phyloP scores from a whole-genome alignment of 2,113 vertebrate genomes.

The Dunckerocampus dactyliophorus region DNA sequence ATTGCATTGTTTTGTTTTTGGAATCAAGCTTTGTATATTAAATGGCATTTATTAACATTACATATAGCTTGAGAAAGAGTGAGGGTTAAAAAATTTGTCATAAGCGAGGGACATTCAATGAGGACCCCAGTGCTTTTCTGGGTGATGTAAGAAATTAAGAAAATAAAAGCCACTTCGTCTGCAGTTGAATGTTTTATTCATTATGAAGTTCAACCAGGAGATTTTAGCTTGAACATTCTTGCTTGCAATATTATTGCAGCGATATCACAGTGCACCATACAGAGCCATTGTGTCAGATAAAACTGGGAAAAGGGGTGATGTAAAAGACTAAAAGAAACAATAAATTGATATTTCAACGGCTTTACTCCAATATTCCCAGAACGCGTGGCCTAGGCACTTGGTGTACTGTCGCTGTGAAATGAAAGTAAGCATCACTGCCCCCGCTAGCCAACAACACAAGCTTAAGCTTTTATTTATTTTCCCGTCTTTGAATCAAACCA shows the following conservation, averaged over 20 bases:
- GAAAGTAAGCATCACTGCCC: constrained; percentile 27
- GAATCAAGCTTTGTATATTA: constrained; percentile 53
- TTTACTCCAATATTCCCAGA: constrained; percentile 54
- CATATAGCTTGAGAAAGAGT: constrained; percentile 64
- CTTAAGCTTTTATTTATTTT: constrained; percentile 36
- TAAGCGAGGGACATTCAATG: background rate
- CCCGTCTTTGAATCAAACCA: constrained; percentile 37
- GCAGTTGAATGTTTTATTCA: constrained; percentile 42
- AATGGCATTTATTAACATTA: constrained; percentile 68
- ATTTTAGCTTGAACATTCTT: constrained; percentile 21
- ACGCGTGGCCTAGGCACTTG: constrained; percentile 62
- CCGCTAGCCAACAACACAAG: constrained; percentile 36
- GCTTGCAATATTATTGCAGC: constrained; percentile 58
- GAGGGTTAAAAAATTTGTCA: constrained; percentile 20
- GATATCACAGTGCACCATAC: constrained; percentile 59
- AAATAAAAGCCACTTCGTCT: constrained; percentile 23
- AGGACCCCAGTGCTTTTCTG: background rate
- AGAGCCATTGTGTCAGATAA: constrained; percentile 32
- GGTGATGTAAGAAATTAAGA: background rate
- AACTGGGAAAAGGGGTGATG: constrained; percentile 9
- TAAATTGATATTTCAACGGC: constrained; percentile 33
- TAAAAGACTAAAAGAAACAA: constrained; percentile 37
- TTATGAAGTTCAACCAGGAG: constrained; percentile 34
- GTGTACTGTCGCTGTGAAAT: constrained; percentile 63
- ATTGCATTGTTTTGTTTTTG: background rate